Conservation (phyloP, 2,797 vertebrate genomes). For the Pseudocheirus occidentalis region DNA sequence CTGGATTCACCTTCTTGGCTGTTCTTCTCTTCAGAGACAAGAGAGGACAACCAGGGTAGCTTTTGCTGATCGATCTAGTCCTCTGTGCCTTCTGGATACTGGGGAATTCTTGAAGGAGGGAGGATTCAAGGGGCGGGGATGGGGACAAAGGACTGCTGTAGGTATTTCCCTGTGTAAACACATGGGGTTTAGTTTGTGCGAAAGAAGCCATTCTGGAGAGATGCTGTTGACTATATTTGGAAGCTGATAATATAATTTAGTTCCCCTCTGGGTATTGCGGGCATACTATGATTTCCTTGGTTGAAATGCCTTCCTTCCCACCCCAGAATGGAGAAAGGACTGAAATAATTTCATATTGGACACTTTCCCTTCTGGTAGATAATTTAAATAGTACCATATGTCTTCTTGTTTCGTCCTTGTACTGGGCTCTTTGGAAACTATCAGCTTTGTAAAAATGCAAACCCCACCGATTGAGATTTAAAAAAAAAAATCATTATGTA, state of each 20-base stretch:
- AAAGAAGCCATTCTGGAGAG: slow-evolving; percentile 73
- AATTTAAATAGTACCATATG: slow-evolving; percentile 74
- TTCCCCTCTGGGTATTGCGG: slow-evolving; percentile 69
- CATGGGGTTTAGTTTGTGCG: slow-evolving; percentile 69
- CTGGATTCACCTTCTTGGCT: slow-evolving; percentile 33
- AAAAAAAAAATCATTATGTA: neutral
- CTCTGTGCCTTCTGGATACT: neutral
- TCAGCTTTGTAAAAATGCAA: slow-evolving; percentile 59
- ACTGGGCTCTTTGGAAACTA: neutral
- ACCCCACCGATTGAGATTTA: neutral
- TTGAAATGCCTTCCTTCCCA: slow-evolving; percentile 68
- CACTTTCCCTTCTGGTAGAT: slow-evolving; percentile 65
- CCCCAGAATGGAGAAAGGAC: slow-evolving; percentile 70
- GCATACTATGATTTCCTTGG: slow-evolving; percentile 71
- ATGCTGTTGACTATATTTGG: slow-evolving; percentile 75
- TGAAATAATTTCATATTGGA: slow-evolving; percentile 69
- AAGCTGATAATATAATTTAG: slow-evolving; percentile 74
- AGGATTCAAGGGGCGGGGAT: neutral
- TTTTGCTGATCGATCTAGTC: neutral
- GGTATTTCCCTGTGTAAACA: slow-evolving; percentile 70
- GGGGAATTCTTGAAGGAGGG: neutral
- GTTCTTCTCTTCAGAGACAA: slow-evolving; percentile 15
- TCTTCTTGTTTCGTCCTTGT: slow-evolving; percentile 70
- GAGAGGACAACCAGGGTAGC: neutral
- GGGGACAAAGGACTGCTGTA: slow-evolving; percentile 16